Percentiles rank a stretch among this genome's conserved stretches.
These are phyloP conservation scores for Muntiacus muntjak DNA, from an alignment of 2,113 vertebrate species.

Conservation along the genomic window DNA sequence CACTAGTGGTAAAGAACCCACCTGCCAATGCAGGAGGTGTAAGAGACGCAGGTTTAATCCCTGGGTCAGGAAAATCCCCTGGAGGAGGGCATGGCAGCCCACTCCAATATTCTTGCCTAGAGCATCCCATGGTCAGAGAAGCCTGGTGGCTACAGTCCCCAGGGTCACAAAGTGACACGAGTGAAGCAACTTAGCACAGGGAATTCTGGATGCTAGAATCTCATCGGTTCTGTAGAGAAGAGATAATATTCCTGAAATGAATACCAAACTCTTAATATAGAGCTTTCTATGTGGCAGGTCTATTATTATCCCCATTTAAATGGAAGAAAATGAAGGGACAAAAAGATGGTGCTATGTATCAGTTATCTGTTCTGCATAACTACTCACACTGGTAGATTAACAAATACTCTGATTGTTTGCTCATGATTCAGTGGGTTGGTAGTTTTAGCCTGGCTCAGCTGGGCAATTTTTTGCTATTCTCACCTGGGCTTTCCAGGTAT, in stretches of 20 bases:
- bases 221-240: neutral
- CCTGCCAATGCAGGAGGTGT: neutral
- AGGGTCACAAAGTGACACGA: rapidly evolving
- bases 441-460: neutral
- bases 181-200: neutral
- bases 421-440: neutral
- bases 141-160: rapidly evolving
- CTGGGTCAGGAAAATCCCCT: neutral
- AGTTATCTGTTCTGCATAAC: neutral
- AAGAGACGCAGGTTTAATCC: neutral
- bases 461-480: neutral
- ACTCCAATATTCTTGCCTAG: neutral
- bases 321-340: neutral
- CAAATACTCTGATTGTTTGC: neutral
- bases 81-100: neutral
- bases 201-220: neutral
- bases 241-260: neutral
- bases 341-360: neutral
- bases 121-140: neutral
- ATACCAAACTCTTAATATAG: neutral
- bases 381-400: neutral
- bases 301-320: neutral
- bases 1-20: neutral
- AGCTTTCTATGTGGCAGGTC: neutral
- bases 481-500: neutral